Evolutionary conservation across 2,113 vertebrate species (phyloP).

Genomic region (Thunnus maccoyii): DNA sequence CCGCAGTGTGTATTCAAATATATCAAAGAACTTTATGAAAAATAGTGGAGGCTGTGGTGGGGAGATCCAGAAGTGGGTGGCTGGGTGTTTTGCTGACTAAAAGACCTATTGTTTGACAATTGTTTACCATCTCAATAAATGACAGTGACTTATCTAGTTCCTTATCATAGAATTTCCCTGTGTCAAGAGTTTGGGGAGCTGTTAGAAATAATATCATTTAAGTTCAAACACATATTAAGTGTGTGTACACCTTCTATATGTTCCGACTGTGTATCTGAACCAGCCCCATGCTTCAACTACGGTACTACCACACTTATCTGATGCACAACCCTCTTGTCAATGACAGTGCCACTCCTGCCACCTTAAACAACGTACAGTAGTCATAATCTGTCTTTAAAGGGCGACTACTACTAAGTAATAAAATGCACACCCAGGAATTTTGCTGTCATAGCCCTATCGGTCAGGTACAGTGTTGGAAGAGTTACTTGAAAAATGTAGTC

Average conservation of each 20-base stretch:
- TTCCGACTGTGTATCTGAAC: not conserved
- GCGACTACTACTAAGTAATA: not conserved
- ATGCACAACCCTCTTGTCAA: no score
- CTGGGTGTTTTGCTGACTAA: conserved; percentile 66
- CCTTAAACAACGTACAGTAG: no score
- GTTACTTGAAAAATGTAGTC: no score
- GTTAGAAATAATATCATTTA: not conserved
- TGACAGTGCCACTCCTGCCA: no score
- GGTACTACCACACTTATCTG: no score
- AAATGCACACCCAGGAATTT: not conserved
- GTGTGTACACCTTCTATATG: no score
- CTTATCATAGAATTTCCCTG: conserved; percentile 51
- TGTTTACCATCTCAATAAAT: conserved; percentile 41
- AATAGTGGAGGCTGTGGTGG: conserved; percentile 39
- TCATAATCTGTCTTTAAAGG: no score
- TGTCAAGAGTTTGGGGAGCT: not conserved
- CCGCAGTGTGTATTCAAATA: conserved; percentile 61
- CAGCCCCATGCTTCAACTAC: not conserved
- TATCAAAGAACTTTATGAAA: conserved; percentile 39
- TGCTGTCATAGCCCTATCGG: no score
- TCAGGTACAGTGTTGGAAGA: no score
- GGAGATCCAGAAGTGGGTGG: conserved; percentile 54
- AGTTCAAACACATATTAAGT: not conserved
- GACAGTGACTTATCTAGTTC: conserved; percentile 51
- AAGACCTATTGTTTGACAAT: conserved; percentile 58